phyloP scores from a whole-genome alignment of 2,113 vertebrate species.

The Vicugna pacos region DNA sequence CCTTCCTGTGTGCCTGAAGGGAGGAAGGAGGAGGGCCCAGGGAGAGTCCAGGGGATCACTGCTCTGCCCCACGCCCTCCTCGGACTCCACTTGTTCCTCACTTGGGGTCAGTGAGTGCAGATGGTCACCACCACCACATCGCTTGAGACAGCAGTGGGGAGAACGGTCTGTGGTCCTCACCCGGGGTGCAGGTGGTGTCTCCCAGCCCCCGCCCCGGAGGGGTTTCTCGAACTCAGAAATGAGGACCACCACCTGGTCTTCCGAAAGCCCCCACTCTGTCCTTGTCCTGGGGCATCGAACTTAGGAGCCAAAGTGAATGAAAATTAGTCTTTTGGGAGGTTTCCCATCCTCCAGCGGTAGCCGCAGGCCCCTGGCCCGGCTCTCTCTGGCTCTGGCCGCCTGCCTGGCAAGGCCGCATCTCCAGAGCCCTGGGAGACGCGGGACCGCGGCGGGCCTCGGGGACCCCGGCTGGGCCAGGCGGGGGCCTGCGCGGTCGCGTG shows the following conservation, averaged over 20 bases:
- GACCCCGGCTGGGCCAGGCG: too few species aligned
- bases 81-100: not conserved
- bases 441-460: not conserved
- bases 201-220: not conserved
- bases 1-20: too few species aligned
- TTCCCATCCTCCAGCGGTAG: not conserved
- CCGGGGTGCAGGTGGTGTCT: not conserved
- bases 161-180: not conserved
- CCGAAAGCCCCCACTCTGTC: not conserved
- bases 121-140: rapidly evolving
- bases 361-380: not conserved
- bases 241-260: not conserved
- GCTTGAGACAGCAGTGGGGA: rapidly evolving
- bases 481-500: rapidly evolving
- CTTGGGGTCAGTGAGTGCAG: not conserved
- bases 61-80: not conserved
- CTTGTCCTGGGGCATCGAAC: not conserved
- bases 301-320: not conserved
- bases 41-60: not conserved
- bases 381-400: not conserved
- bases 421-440: not conserved
- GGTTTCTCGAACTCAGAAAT: not conserved
- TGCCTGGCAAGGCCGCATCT: not conserved
- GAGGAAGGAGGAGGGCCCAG: not conserved
- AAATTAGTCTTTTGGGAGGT: not conserved